Conservation (phyloP, 2,797 vertebrate species). For the Masticophis lateralis region DNA sequence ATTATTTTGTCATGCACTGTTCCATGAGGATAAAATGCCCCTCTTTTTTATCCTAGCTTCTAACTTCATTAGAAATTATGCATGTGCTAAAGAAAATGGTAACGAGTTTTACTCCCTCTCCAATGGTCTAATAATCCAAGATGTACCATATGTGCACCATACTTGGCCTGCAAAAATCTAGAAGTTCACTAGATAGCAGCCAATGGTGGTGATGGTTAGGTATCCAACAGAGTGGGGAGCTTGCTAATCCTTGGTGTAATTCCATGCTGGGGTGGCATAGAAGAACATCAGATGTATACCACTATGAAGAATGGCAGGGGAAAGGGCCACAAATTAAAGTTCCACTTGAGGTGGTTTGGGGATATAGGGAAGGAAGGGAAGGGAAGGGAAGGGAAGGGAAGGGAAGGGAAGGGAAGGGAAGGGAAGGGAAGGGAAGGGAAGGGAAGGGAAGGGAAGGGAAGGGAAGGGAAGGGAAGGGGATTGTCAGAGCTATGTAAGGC, state of each 20-base stretch:
- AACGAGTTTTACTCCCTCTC: not conserved
- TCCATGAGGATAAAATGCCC: not conserved
- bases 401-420: not conserved
- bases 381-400: not conserved
- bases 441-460: not conserved
- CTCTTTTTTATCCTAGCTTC: not conserved
- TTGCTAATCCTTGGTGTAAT: not conserved
- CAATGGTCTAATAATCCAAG: not conserved
- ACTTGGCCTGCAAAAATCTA: not conserved
- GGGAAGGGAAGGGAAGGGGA: not conserved
- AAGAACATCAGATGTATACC: not conserved
- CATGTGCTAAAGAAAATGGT: not conserved
- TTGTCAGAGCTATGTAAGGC: not conserved
- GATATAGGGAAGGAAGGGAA: not conserved
- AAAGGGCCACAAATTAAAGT: not conserved
- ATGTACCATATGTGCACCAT: not conserved
- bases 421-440: too few species aligned
- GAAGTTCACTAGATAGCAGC: not conserved
- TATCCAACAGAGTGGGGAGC: not conserved
- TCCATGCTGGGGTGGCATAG: not conserved
- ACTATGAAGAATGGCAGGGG: not conserved
- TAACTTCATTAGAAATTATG: not conserved
- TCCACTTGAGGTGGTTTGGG: not conserved
- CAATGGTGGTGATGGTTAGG: not conserved
- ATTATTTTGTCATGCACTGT: not conserved